A percentile compares a stretch with the other conserved stretches of the same genome.
Evolutionary conservation across 2,797 vertebrate species (phyloP).

Genomic region (Philypnodon macrostomus): DNA sequence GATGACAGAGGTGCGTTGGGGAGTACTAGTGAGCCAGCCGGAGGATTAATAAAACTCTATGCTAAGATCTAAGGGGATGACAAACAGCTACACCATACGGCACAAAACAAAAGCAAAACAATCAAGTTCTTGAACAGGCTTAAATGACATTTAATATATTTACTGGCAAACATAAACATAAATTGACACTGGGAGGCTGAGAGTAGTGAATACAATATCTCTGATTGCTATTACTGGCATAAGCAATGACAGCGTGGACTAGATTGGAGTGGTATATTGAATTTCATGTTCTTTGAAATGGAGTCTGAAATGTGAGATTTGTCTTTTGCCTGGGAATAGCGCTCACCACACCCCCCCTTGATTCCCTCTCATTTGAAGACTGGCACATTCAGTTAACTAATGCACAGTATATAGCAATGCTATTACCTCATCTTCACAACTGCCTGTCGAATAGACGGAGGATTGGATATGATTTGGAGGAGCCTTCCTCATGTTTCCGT

Average conservation of each 20-base stretch:
- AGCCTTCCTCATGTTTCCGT: constrained; percentile 60
- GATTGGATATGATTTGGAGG: constrained; percentile 63
- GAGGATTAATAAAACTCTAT: constrained; percentile 66
- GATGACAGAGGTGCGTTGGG: constrained; percentile 58
- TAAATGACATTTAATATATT: constrained; percentile 80
- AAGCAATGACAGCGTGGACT: constrained; percentile 68
- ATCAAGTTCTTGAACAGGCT: constrained; percentile 70
- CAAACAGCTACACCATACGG: constrained; percentile 56
- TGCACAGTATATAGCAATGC: constrained; percentile 49
- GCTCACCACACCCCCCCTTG: constrained; percentile 17
- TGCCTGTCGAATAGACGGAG: constrained; percentile 53
- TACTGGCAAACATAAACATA: constrained; percentile 77
- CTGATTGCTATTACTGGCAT: constrained; percentile 74
- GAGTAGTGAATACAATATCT: constrained; percentile 73
- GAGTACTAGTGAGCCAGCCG: constrained; percentile 42
- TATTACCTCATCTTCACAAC: constrained; percentile 60
- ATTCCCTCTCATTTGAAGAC: constrained; percentile 63
- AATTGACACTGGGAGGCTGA: constrained; percentile 70
- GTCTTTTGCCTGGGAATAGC: constrained; percentile 65
- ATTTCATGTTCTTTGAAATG: constrained; percentile 81
- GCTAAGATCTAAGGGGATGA: constrained; percentile 60
- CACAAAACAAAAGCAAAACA: constrained; percentile 63
- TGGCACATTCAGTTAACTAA: constrained; percentile 71
- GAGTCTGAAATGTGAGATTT: constrained; percentile 78
- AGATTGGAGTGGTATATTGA: constrained; percentile 75